Evolutionary conservation across 1,140 invertebrate species (phyloP).

Genomic region (Drosophila sulfurigaster): DNA sequence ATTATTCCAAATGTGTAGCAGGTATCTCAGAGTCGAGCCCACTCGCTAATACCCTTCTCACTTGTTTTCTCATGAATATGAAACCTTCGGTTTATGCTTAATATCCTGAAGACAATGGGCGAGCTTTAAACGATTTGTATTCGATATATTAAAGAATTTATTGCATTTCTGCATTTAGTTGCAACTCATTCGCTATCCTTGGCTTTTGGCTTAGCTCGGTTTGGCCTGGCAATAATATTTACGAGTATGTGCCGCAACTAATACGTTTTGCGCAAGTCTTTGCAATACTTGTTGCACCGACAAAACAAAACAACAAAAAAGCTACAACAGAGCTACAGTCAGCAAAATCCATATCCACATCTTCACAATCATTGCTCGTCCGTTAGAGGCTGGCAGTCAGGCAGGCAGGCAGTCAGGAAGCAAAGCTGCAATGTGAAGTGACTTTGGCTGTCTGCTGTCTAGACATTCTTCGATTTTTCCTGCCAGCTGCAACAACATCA

Average conservation of each 20-base stretch:
- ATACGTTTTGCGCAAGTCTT: not conserved
- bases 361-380: constrained; percentile 37
- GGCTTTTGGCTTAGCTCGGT: not conserved
- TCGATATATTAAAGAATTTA: not conserved
- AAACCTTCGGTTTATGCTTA: not conserved
- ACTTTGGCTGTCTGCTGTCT: constrained; percentile 80
- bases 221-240: constrained; percentile 1
- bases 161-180: not conserved
- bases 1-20: no score
- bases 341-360: constrained; percentile 27
- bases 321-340: not conserved
- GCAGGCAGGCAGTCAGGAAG: constrained; percentile 75
- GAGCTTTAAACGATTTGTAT: not conserved
- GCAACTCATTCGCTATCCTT: constrained; percentile 1
- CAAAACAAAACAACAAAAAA: constrained; percentile 3
- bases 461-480: constrained; percentile 76
- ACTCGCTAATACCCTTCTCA: no score
- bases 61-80: not conserved
- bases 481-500: constrained; percentile 47
- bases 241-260: constrained; percentile 10
- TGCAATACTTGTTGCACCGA: constrained; percentile 14
- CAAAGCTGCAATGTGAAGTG: constrained; percentile 79
- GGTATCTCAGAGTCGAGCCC: no score
- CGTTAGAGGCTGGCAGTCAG: constrained; percentile 60
- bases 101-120: not conserved